phyloP scores from a whole-genome alignment of 1,140 invertebrate species.

The Cyclina sinensis region DNA sequence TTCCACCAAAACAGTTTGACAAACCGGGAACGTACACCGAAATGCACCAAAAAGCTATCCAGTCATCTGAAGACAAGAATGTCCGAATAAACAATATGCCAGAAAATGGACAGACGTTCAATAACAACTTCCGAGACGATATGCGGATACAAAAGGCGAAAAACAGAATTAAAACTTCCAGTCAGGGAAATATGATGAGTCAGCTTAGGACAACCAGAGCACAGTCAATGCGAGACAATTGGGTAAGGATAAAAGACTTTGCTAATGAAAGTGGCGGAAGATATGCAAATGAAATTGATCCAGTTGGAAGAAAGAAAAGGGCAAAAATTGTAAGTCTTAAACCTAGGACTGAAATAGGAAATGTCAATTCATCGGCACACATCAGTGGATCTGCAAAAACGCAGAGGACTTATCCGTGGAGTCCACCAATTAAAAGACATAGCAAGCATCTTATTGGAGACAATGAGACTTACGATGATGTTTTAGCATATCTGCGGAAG shows the following conservation, averaged over 20 bases:
- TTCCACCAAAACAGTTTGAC: conserved; percentile 8
- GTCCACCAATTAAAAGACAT: not conserved
- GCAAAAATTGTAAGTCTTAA: not conserved
- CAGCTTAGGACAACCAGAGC: not conserved
- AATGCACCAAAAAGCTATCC: not conserved
- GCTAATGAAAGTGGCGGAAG: not conserved
- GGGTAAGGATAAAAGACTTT: not conserved
- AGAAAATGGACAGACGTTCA: not conserved
- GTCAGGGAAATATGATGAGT: conserved; percentile 8
- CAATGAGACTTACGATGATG: not conserved
- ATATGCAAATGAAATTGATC: not conserved
- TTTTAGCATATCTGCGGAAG: not conserved
- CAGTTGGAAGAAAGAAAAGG: not conserved
- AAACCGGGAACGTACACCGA: not conserved
- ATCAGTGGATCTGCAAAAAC: not conserved
- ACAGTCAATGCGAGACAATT: not conserved
- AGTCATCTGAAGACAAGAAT: not conserved
- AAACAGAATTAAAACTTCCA: not conserved
- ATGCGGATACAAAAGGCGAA: not conserved
- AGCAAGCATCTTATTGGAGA: not conserved
- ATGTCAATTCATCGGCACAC: not conserved
- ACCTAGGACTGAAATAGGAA: not conserved
- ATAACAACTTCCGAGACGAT: conserved; percentile 10
- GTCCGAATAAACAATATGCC: not conserved
- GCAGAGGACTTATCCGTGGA: not conserved